Base-by-base conservation (phyloP, 30 jellyfish, hydroid and myxozoan species). In the Chironex yamaguchii region DNA sequence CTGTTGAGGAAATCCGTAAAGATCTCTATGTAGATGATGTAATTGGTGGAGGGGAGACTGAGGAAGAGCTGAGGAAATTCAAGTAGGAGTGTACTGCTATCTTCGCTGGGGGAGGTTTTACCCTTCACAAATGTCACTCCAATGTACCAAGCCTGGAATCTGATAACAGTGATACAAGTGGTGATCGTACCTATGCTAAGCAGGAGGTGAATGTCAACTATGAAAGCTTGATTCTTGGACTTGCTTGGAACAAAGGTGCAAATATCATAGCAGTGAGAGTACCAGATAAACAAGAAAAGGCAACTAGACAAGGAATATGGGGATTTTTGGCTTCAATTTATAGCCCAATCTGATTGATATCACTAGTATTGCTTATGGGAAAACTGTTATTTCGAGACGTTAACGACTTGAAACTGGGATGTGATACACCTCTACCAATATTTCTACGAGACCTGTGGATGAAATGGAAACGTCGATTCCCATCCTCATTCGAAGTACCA, bases 81-180 rank as follows among this genome's bases (percentile, higher is more conserved):
- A 89, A 89, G 51, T 75, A 42, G 1, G 63, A 64, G 12, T 81
- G 88, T 25, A 42, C 65, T 21, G 48, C 53, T 21, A 22, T 71
- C 22, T 82, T 81, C 76, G 42, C 53, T 6, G 87, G 49, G n/a
- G 97, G 76, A 14, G 91, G 91, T 3, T 58, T 89, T 54, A 48
- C 32, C 21, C 17, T 72, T 33, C 95, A 90, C 91, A 90, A 81
- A 67, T 81, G 95, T 88, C 95, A 90, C 52, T 82, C 95, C 3
- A 90, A 90, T 35, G 83, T 17, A 24, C 24, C 33, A 24, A 26
- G 53, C 34, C 22, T 90, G 1, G 80, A 89, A 73, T n/a, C n/a
- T n/a, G 76, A 72, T 0, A 11, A 36, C 22, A 4, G 4, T 12
- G 68, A 20, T 0, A 68, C 0, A 1, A 23, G 0, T 3, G 85